Evolutionary conservation across 2,113 vertebrate species (phyloP), one percentile per base, ranked within the genome.

Genomic region (Nesogale talazaci): DNA sequence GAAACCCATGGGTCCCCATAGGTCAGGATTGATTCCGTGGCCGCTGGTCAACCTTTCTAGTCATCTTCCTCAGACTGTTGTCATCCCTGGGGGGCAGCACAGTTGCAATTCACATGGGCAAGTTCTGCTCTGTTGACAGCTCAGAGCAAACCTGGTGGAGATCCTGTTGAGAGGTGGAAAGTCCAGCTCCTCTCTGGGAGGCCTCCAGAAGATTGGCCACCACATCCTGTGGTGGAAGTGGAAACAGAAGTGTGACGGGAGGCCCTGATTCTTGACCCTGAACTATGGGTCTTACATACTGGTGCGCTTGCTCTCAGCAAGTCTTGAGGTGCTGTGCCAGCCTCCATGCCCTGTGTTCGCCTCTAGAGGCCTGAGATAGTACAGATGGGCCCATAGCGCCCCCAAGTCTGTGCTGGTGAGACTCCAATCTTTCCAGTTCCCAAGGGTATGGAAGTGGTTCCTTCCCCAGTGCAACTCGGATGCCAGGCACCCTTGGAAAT

Each of bases 231-330:
- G 46, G 46, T 12, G 10, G 46, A 52, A 52, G 46, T 52, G 46
- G 46, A 52, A 52, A 52, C 46, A 52, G 46, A 52, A 52, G 46
- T 52, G 46, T 52, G 46, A 22, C 27, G 10, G 52, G 14, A 17
- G 9, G 2, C 1, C 70, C 31, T 0, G 4, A 67, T 11, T 23
- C 82, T 74, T 2, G 15, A 12, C 38, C 61, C 9, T 14, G 36
- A 25, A 63, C 2, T 1, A 4, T 19, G 0, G 0, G 12, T 4
- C 40, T 75, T 86, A 1, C 57, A 2, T 56, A 7, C 12, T 2
- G 22, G 14, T 1, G 25, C 46, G 23, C 0, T 1, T 46, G 23
- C 0, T 1, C 29, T 1, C 15, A 22, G 70, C 36, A 40, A 20
- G 77, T 19, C 59, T 0, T 3, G 0, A 19, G 59, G 11, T 12